Conservation (phyloP, 2,888 invertebrate species). For the Bhutanitis thaidina region DNA sequence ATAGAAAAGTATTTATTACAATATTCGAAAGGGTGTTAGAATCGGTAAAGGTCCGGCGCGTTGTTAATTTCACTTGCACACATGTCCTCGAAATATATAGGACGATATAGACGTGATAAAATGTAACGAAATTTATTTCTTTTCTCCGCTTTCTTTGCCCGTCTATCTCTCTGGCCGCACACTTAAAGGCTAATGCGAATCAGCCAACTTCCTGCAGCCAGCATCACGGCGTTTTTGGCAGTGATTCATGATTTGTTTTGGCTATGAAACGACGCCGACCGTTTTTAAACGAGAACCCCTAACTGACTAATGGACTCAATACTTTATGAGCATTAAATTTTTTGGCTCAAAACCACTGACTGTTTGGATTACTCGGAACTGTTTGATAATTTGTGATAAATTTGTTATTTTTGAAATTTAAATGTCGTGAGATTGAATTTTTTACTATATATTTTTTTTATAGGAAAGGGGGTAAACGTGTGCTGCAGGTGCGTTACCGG, state of each 20-base stretch:
- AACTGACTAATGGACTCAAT: constrained; percentile 60
- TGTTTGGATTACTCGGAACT: not conserved
- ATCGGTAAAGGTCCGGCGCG: too few relatives aligned
- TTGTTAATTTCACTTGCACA: too few relatives aligned
- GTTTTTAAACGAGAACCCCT: constrained; percentile 37
- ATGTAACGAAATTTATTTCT: not conserved
- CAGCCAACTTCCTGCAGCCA: constrained; percentile 24
- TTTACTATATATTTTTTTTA: too few relatives aligned
- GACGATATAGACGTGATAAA: too few relatives aligned
- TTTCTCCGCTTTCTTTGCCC: not conserved
- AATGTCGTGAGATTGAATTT: too few relatives aligned
- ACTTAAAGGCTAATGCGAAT: constrained; percentile 22
- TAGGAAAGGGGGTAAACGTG: too few relatives aligned
- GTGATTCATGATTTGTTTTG: constrained; percentile 77
- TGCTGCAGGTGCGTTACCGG: too few relatives aligned
- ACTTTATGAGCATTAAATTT: constrained; percentile 46
- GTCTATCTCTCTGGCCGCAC: not conserved
- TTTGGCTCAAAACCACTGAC: constrained; percentile 18
- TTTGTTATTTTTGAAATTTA: not conserved
- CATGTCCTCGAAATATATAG: too few relatives aligned
- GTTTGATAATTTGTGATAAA: not conserved
- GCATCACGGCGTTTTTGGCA: constrained; percentile 52
- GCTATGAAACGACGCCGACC: constrained; percentile 47
- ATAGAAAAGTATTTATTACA: too few relatives aligned
- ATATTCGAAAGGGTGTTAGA: too few relatives aligned